phyloP scores from a whole-genome alignment of 1,140 invertebrate genomes.

The Pseudachorutes palmiensis region DNA sequence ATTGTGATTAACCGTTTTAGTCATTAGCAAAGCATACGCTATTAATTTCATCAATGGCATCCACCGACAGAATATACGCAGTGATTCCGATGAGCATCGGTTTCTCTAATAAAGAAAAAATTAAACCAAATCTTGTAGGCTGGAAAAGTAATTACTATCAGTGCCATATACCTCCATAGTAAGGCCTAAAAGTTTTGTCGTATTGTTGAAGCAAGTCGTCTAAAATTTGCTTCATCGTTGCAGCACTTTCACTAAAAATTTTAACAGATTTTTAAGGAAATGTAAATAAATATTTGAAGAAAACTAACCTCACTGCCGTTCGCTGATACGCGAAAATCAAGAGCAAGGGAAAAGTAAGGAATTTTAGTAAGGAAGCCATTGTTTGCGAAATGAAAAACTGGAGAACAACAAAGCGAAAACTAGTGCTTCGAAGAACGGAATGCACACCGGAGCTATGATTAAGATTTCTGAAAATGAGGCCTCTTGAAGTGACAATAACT shows the following conservation, averaged over 20 bases:
- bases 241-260: constrained; percentile 5
- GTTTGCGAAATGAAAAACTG: neutral
- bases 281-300: neutral
- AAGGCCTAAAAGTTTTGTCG: neutral
- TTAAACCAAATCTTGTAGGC: neutral
- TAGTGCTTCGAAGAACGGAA: neutral
- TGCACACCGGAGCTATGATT: too few relatives aligned
- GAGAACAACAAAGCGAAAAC: neutral
- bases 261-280: neutral
- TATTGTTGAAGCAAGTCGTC: neutral
- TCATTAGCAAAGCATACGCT: neutral
- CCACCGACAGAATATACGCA: neutral
- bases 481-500: too few relatives aligned
- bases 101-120: neutral
- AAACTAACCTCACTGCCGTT: neutral
- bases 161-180: neutral
- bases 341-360: neutral
- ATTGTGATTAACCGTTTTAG: neutral
- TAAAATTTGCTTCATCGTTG: neutral
- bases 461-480: too few relatives aligned
- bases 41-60: neutral
- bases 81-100: neutral
- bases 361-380: neutral
- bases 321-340: neutral
- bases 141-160: neutral